phyloP scores from a whole-genome alignment of 2,797 vertebrate genomes.

The Pangasius mekongensis region DNA sequence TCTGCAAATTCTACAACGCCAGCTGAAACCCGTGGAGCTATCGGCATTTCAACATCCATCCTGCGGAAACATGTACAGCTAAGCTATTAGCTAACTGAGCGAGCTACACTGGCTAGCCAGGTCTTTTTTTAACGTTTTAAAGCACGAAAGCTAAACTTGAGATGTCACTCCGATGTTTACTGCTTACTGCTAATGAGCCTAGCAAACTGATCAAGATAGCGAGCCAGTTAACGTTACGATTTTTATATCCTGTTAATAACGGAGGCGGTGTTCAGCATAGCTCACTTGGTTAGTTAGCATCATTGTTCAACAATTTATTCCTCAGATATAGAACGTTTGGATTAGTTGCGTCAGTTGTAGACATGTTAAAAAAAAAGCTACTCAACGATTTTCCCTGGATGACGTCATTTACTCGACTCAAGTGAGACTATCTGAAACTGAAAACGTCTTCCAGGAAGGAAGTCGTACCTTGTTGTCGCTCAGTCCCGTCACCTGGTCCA shows the following conservation, averaged over 20 bases:
- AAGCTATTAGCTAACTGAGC: neutral
- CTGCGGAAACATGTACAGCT: neutral
- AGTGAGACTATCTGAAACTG: neutral
- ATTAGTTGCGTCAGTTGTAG: neutral
- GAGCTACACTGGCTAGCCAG: neutral
- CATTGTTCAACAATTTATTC: neutral
- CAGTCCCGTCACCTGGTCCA: slow-evolving; percentile 96
- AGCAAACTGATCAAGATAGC: neutral
- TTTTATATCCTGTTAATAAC: neutral
- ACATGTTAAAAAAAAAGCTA: neutral
- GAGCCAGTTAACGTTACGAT: neutral
- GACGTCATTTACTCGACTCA: neutral
- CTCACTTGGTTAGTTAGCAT: neutral
- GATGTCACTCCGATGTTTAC: neutral
- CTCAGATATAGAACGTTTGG: neutral
- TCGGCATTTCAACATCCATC: neutral
- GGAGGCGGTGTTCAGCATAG: neutral
- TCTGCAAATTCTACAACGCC: neutral
- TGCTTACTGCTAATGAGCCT: neutral
- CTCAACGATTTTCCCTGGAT: neutral
- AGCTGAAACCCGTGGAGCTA: neutral
- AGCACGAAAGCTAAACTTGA: neutral
- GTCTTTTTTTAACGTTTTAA: neutral
- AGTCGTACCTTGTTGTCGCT: slow-evolving; percentile 93
- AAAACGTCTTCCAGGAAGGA: neutral